Evolutionary conservation across 2,888 invertebrate species (phyloP).

Genomic region (Drosophila meridiana): DNA sequence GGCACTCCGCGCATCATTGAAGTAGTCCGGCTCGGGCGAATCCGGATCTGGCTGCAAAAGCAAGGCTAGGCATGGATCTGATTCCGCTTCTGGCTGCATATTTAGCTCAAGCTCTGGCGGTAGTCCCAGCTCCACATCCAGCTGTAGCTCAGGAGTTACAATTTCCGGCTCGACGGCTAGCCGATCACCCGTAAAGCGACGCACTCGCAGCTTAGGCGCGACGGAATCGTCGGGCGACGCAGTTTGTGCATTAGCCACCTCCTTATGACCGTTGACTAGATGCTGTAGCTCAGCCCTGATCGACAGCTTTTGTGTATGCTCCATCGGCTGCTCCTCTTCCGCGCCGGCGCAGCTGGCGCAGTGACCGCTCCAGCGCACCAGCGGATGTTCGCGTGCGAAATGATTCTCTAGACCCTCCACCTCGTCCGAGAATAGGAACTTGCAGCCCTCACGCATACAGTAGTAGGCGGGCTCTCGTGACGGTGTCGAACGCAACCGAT

Average conservation of each 20-base stretch:
- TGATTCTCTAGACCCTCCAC: conserved; percentile 82
- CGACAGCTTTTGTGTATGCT: neutral
- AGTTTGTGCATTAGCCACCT: neutral
- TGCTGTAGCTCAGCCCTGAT: conserved; percentile 76
- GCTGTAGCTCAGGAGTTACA: neutral
- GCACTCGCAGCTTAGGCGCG: conserved; percentile 66
- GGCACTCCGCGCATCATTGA: neutral
- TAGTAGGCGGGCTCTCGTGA: conserved; percentile 61
- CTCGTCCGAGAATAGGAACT: conserved; percentile 80
- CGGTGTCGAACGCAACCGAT: conserved; percentile 20
- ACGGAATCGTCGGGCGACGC: neutral
- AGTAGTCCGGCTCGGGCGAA: neutral
- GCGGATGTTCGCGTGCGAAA: conserved; percentile 77
- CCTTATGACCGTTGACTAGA: conserved; percentile 70
- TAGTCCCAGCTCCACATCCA: neutral
- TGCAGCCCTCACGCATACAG: conserved; percentile 80
- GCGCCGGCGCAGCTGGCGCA: conserved; percentile 85
- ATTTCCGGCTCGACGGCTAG: conserved; percentile 14
- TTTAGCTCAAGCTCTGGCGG: neutral
- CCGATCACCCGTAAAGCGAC: conserved; percentile 79
- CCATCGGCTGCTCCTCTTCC: conserved; percentile 26
- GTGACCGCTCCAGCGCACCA: conserved; percentile 87
- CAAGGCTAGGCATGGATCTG: neutral
- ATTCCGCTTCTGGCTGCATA: no score
- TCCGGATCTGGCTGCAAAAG: neutral